Evolutionary conservation across 2,113 vertebrate species (phyloP), one percentile per base, ranked within the genome.

Genomic region (Setophaga petechia): DNA sequence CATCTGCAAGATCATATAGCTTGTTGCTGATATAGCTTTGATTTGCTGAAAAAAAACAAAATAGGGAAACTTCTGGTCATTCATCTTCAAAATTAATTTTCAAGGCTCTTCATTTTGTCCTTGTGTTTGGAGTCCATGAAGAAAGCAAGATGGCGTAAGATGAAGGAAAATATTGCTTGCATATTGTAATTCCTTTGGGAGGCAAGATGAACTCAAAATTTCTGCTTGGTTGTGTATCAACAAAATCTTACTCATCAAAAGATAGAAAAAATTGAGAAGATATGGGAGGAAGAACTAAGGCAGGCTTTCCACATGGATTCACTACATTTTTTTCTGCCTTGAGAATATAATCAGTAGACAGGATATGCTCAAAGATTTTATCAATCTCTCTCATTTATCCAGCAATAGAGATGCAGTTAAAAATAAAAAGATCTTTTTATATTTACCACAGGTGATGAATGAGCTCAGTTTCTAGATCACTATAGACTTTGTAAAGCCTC

Each of bases 71-170:
- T 96, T 93, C 58, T 79, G 82, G 71, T 69, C 87, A 87, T 95
- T 83, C 81, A 76, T 96, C 90, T 95, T 96, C 13, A 37, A 96
- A 95, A 95, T 95, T 96, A 95, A 93, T 95, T 96, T 95, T 87
- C 78, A 84, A 85, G 55, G 58, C 24, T 51, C 37, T 96, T 94
- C 44, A 87, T 87, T 95, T 95, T 3, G 28, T 58, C 71, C 66
- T 73, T 62, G 62, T 90, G 62, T 91, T 71, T 90, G 75, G 85
- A 95, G 78, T 27, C 62, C 0, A 15, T 85, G 92, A 90, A 85
- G 88, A 93, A 93, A 95, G 67, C 73, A 80, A 90, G 67, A 77
- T 83, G 90, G 79, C 14, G 2, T 46, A 86, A 95, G 92, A 95
- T 95, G 82, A 96, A 96, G 94, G 58, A 73, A 96, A 94, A 92